Evolutionary conservation across 2,888 invertebrate species (phyloP), one percentile per base, ranked within the genome.

Genomic region (Mythimna albipuncta): DNA sequence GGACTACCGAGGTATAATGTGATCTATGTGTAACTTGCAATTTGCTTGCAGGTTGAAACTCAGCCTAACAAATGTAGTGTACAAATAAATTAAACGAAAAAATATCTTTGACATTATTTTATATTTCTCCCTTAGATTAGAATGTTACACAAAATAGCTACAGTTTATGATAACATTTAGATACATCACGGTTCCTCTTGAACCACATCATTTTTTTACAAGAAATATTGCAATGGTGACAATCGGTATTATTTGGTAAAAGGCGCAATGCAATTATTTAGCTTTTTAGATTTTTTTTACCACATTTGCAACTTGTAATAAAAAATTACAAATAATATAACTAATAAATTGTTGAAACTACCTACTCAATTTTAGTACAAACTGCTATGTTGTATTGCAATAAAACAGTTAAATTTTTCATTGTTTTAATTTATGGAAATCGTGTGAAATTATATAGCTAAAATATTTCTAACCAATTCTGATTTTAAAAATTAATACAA

Each of bases 141-240:
- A 83, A 82, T 85, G 87, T 92, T 94, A 94, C 95, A 95, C 92
- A 93, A 95, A 93, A 95, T 91, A 90, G 64, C 94, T 94, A 95
- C 94, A 90, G 72, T 80, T 87, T 84, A 90, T 89, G 74, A 89
- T 91, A 91, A 89, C 91, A 91, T 89, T 88, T 90, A 92, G 85
- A 89, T 91, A 92, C 90, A 90, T 75, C 59, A 63, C 73, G 80
- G 71, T 64, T 69, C 38, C 54, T 69, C 65, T 66, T 61, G 79
- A 80, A 76, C 74, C 76, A 72, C 82, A 79, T 66, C 61, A 67
- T 68, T 80, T 78, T 74, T 76, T 76, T 82, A 85, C 82, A 81
- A 75, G 80, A 85, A 86, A 82, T 89, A 91, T 91, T 91, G 89
- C 90, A 85, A 81, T 82, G 77, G 85, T 61, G 59, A 52, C 58